Evolutionary conservation across 2,888 invertebrate species (phyloP).

Genomic region (Prionchulus punctatus): DNA sequence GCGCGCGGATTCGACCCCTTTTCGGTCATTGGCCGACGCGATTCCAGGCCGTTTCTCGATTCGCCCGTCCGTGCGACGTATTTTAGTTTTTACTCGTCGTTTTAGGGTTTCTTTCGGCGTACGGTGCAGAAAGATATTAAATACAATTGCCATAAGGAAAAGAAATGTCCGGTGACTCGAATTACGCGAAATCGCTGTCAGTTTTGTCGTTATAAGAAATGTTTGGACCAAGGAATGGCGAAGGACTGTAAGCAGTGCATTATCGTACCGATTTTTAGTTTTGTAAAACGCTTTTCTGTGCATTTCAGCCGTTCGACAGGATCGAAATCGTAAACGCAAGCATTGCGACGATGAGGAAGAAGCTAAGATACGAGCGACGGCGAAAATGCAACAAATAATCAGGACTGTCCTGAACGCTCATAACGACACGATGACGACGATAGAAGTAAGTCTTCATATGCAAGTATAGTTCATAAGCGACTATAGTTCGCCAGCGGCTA

Average conservation of each 20-base stretch:
- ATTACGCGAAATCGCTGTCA: constrained; percentile 22
- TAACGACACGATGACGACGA: constrained; percentile 6
- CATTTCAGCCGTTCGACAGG: constrained; percentile 11
- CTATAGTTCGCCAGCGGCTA: too few relatives aligned
- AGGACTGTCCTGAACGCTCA: constrained; percentile 3
- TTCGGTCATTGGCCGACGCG: too few relatives aligned
- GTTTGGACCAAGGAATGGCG: constrained; percentile 18
- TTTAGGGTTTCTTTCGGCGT: constrained; percentile 24
- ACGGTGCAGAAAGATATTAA: constrained; percentile 17
- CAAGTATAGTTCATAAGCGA: too few relatives aligned
- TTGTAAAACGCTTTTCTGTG: background rate
- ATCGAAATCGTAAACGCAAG: constrained; percentile 12
- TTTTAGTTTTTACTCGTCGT: too few relatives aligned
- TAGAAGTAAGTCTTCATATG: background rate
- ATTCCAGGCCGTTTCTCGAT: too few relatives aligned
- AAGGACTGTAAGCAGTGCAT: constrained; percentile 7
- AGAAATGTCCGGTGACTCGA: constrained; percentile 17
- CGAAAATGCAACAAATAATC: constrained; percentile 6
- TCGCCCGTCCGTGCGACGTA: too few relatives aligned
- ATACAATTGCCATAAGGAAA: constrained; percentile 18
- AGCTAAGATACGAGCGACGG: constrained; percentile 7
- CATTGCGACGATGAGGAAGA: constrained; percentile 12
- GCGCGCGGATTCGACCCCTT: too few relatives aligned
- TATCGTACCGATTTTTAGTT: background rate
- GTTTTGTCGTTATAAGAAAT: constrained; percentile 21